phyloP scores from a whole-genome alignment of 2,888 invertebrate species.

The Odontothrips loti region DNA sequence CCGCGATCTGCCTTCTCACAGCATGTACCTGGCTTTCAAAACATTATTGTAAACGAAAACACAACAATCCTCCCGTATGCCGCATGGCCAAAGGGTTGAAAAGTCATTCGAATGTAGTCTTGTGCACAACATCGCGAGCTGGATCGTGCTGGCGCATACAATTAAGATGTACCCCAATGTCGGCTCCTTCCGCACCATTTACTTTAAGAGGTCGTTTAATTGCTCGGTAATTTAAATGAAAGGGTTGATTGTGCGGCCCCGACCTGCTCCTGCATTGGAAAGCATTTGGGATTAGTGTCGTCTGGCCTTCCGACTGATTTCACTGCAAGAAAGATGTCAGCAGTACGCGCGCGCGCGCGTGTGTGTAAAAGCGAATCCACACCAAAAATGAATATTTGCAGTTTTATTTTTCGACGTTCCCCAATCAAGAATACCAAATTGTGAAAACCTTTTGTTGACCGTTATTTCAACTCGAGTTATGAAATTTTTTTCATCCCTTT shows the following conservation, averaged over 20 bases:
- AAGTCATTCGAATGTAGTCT: background rate
- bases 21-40: slow-evolving; percentile 1
- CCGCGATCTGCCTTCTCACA: background rate
- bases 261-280: too few species aligned
- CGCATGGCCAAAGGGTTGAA: background rate
- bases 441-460: too few species aligned
- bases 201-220: background rate
- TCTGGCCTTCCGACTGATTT: too few species aligned
- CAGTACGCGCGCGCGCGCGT: too few species aligned
- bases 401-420: too few species aligned
- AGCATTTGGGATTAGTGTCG: too few species aligned
- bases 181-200: slow-evolving; percentile 19
- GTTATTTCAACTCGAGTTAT: too few species aligned
- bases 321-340: too few species aligned
- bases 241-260: background rate
- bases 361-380: too few species aligned
- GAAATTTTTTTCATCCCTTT: too few species aligned
- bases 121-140: background rate
- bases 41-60: slow-evolving; percentile 6
- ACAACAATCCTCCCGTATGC: background rate
- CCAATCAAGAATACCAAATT: too few species aligned
- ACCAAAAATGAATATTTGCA: too few species aligned
- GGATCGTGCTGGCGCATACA: background rate
- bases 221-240: slow-evolving; percentile 5
- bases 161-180: background rate